Conservation (phyloP, 2,113 vertebrate species). For the Vombatus ursinus region DNA sequence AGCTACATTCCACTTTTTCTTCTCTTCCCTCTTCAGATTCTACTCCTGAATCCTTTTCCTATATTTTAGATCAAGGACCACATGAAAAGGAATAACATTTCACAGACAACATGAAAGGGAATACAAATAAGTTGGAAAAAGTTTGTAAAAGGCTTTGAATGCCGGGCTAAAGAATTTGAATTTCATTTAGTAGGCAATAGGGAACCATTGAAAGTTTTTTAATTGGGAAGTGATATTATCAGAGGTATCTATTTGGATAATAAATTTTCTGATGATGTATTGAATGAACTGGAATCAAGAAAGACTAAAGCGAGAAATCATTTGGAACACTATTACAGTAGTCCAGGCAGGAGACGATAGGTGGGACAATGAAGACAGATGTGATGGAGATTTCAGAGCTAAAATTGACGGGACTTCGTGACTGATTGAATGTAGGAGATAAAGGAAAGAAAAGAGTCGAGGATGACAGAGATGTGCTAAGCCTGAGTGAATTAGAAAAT, state of each 20-base stretch:
- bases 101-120: not conserved
- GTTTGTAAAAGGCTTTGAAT: not conserved
- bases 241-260: not conserved
- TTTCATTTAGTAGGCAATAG: not conserved
- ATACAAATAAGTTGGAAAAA: not conserved
- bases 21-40: not conserved
- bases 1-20: not conserved
- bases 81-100: not conserved
- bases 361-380: not conserved
- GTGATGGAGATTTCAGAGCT: not conserved
- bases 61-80: not conserved
- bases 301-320: not conserved
- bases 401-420: not conserved
- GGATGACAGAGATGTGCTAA: not conserved
- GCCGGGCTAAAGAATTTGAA: not conserved
- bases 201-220: not conserved
- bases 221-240: not conserved
- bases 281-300: not conserved
- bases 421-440: constrained; percentile 10
- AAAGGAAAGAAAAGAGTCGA: not conserved
- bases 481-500: not conserved
- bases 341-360: not conserved
- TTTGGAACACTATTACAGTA: not conserved
- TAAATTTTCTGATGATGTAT: not conserved
- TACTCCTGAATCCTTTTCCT: not conserved